Conservation (phyloP, 1,140 invertebrate genomes). For the Maconellicoccus hirsutus region DNA sequence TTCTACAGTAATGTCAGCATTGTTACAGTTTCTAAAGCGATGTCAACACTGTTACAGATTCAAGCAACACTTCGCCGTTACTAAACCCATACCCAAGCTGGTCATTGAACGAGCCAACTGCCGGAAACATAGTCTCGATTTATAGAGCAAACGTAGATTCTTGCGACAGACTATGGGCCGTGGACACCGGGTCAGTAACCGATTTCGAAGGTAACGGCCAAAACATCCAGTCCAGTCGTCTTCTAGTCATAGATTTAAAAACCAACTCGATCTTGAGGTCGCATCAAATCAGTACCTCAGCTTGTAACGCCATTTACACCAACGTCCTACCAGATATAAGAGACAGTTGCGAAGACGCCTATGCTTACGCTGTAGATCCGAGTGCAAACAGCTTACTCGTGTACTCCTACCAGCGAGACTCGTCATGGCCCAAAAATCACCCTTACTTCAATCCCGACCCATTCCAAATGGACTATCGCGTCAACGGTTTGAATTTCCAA, state of each 20-base stretch:
- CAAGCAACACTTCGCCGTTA: conserved; percentile 44
- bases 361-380: conserved; percentile 69
- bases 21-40: too few relatives aligned
- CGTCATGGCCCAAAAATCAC: conserved; percentile 58
- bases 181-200: conserved; percentile 64
- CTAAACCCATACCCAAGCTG: conserved; percentile 65
- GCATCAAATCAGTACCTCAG: conserved; percentile 54
- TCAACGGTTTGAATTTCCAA: conserved; percentile 56
- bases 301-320: conserved; percentile 63
- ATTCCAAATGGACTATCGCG: conserved; percentile 40
- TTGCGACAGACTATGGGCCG: conserved; percentile 65
- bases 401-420: conserved; percentile 60
- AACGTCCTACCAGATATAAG: conserved; percentile 69
- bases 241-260: conserved; percentile 62
- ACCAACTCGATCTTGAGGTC: conserved; percentile 55
- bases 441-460: conserved; percentile 69
- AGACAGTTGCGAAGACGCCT: conserved; percentile 55
- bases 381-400: conserved; percentile 64
- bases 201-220: background rate
- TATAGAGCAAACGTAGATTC: conserved; percentile 60
- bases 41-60: background rate
- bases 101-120: conserved; percentile 59
- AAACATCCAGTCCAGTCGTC: background rate
- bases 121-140: conserved; percentile 35
- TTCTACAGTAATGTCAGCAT: too few relatives aligned